These are phyloP conservation scores for Agrotis segetum DNA, from an alignment of 2,888 invertebrate genomes.

Conservation along the genomic window DNA sequence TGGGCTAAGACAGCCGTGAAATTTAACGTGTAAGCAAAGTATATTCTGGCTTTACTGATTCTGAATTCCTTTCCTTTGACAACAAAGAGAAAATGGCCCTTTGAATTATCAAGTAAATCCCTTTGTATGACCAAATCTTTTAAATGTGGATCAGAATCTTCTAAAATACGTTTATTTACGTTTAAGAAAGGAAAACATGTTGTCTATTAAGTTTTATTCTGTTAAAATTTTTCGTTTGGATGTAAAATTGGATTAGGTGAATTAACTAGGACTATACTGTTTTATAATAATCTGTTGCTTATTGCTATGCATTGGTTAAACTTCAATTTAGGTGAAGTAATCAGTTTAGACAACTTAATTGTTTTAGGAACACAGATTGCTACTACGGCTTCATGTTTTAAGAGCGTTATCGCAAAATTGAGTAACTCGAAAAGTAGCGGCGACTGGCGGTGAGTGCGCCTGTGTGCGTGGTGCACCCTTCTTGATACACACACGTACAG, in stretches of 20 bases:
- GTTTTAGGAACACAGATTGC: constrained; percentile 37
- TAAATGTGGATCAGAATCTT: constrained; percentile 31
- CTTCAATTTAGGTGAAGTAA: constrained; percentile 33
- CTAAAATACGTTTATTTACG: constrained; percentile 22
- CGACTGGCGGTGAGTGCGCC: too few species aligned
- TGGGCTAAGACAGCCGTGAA: constrained; percentile 1
- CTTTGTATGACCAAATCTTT: constrained; percentile 47
- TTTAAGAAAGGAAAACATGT: constrained; percentile 12
- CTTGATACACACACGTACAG: too few species aligned
- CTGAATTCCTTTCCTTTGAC: constrained; percentile 42
- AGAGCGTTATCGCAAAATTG: too few species aligned
- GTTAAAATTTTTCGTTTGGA: not conserved
- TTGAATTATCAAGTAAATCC: constrained; percentile 54
- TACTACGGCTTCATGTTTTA: constrained; percentile 27
- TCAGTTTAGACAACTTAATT: constrained; percentile 34
- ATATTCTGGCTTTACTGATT: constrained; percentile 20
- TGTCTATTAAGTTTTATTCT: constrained; percentile 14
- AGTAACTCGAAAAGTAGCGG: too few species aligned
- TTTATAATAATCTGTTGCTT: constrained; percentile 11
- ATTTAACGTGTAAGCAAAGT: constrained; percentile 18
- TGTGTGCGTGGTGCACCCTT: too few species aligned
- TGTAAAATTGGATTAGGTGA: not conserved
- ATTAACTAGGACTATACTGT: not conserved
- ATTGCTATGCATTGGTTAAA: constrained; percentile 13
- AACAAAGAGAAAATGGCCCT: constrained; percentile 47